Conservation (phyloP, 2,797 vertebrate species). For the Eremophila alpestris region DNA sequence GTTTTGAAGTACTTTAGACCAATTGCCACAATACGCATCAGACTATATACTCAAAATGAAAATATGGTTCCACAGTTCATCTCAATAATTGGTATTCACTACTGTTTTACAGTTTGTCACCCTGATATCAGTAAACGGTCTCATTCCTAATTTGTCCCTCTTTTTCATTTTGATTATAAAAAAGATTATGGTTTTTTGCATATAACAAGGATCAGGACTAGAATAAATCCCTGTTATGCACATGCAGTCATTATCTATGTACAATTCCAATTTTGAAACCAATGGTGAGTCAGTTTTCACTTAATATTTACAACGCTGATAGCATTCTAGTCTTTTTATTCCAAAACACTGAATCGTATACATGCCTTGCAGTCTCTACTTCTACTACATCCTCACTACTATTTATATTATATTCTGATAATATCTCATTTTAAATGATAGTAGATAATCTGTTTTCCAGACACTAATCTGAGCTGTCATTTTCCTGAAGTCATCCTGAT, state of each 20-base stretch:
- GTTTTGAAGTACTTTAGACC: background rate
- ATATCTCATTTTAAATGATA: background rate
- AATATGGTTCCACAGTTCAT: background rate
- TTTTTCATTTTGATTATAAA: background rate
- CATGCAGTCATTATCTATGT: background rate
- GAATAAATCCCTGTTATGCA: background rate
- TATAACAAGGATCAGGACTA: background rate
- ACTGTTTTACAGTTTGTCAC: background rate
- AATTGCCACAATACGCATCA: background rate
- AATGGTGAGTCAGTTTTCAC: background rate
- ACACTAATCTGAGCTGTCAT: background rate
- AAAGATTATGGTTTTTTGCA: background rate
- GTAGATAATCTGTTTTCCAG: background rate
- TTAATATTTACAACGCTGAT: background rate
- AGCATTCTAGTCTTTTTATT: background rate
- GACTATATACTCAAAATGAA: background rate
- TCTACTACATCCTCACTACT: background rate
- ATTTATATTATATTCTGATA: background rate
- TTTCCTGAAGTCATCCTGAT: background rate
- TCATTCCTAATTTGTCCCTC: background rate
- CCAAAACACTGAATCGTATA: background rate
- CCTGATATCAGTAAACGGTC: background rate
- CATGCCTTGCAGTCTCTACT: background rate
- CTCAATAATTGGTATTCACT: background rate
- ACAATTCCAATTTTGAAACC: background rate